A percentile compares a stretch with the other conserved stretches of the same genome.
Evolutionary conservation across 2,888 invertebrate genomes (phyloP).

Genomic region (Marronus borbonicus): DNA sequence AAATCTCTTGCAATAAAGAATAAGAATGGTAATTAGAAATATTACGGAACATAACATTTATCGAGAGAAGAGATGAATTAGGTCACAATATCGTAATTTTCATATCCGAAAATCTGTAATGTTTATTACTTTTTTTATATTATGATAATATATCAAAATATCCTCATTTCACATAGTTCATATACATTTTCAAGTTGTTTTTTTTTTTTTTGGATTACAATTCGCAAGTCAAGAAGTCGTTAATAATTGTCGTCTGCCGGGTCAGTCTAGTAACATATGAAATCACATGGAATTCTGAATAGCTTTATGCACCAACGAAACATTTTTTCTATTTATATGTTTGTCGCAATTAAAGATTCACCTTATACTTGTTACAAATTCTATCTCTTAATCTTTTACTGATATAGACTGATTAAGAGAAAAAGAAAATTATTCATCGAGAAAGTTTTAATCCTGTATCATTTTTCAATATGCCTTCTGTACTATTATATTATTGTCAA

Average conservation of each 20-base stretch:
- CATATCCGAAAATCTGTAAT: conserved; percentile 36
- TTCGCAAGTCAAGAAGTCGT: conserved; percentile 52
- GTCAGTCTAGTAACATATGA: conserved; percentile 66
- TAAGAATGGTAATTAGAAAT: background rate
- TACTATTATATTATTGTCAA: conserved; percentile 32
- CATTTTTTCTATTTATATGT: conserved; percentile 28
- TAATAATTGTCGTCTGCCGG: conserved; percentile 65
- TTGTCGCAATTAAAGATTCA: conserved; percentile 28
- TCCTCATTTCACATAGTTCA: conserved; percentile 20
- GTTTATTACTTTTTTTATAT: conserved; percentile 31
- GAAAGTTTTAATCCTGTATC: background rate
- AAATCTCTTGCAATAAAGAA: background rate
- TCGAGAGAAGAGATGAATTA: conserved; percentile 28
- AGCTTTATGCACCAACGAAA: conserved; percentile 60
- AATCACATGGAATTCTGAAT: conserved; percentile 61
- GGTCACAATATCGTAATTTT: conserved; percentile 42
- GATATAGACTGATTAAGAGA: background rate
- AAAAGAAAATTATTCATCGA: background rate
- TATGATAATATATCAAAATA: conserved; percentile 40
- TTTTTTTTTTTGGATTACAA: conserved; percentile 21
- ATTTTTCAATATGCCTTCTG: conserved; percentile 35
- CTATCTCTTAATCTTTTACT: background rate
- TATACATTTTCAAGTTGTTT: conserved; percentile 26
- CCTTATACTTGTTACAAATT: background rate
- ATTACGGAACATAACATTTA: conserved; percentile 24